These are phyloP conservation scores for Cosmia trapezina DNA, from an alignment of 2,888 invertebrate species.

Conservation along the genomic window DNA sequence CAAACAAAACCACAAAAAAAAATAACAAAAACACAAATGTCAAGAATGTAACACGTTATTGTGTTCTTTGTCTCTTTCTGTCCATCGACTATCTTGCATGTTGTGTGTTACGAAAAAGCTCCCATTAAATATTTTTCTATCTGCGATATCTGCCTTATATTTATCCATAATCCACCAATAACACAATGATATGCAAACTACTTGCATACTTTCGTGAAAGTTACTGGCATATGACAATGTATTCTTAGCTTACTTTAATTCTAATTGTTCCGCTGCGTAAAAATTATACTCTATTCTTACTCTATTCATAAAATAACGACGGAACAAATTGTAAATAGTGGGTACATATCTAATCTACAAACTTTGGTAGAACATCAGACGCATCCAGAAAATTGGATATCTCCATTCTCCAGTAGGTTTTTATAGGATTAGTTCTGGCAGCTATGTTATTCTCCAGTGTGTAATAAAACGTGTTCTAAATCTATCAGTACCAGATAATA, in stretches of 20 bases:
- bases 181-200: neutral
- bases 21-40: no score
- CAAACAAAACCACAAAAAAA: no score
- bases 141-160: neutral
- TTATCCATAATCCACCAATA: neutral
- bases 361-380: neutral
- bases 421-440: neutral
- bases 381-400: neutral
- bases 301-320: neutral
- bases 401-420: neutral
- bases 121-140: neutral
- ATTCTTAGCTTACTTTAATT: neutral
- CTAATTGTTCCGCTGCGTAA: neutral
- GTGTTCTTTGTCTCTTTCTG: neutral
- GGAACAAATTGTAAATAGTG: neutral
- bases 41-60: neutral
- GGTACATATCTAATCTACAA: no score
- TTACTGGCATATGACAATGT: neutral
- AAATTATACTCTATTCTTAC: no score
- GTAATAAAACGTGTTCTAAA: neutral
- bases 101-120: neutral
- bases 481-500: neutral
- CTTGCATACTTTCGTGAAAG: neutral
- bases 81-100: neutral
- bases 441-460: neutral